phyloP scores from a whole-genome alignment of 2,888 invertebrate species.

The Rhynchonema sp. region DNA sequence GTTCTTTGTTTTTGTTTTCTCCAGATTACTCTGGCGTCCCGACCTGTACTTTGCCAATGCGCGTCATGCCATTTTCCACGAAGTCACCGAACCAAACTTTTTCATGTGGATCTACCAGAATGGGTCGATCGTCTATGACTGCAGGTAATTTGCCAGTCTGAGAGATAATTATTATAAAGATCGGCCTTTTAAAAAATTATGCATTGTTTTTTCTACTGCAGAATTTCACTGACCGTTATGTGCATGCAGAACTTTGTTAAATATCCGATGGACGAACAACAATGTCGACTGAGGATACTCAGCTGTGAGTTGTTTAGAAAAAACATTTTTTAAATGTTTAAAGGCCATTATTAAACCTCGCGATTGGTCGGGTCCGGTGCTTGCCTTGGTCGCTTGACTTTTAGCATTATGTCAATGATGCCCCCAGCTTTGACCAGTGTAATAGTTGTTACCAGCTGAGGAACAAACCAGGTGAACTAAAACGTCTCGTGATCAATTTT shows the following conservation, averaged over 20 bases:
- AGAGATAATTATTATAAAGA: neutral
- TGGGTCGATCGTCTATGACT: conserved; percentile 26
- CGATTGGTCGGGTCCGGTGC: no score
- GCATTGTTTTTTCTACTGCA: no score
- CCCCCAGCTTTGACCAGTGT: no score
- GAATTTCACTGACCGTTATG: conserved; percentile 22
- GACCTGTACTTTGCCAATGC: conserved; percentile 28
- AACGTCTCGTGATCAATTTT: no score
- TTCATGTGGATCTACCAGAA: conserved; percentile 26
- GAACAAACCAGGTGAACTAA: no score
- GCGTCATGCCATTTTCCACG: conserved; percentile 21
- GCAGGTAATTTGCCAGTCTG: conserved; percentile 12
- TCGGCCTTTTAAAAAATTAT: no score
- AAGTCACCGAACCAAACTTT: conserved; percentile 25
- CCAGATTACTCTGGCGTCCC: conserved; percentile 9
- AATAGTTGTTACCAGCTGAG: no score
- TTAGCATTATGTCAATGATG: no score
- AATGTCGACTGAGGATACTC: conserved; percentile 21
- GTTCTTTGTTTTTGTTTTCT: no score
- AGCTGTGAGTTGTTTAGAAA: conserved; percentile 15
- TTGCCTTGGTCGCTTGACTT: no score
- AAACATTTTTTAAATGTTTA: conserved; percentile 6
- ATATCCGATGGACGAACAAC: conserved; percentile 23
- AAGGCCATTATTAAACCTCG: no score
- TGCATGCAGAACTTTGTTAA: conserved; percentile 23